Base-by-base conservation (phyloP, 2,888 invertebrate genomes). In the Dryobotodes eremita region DNA sequence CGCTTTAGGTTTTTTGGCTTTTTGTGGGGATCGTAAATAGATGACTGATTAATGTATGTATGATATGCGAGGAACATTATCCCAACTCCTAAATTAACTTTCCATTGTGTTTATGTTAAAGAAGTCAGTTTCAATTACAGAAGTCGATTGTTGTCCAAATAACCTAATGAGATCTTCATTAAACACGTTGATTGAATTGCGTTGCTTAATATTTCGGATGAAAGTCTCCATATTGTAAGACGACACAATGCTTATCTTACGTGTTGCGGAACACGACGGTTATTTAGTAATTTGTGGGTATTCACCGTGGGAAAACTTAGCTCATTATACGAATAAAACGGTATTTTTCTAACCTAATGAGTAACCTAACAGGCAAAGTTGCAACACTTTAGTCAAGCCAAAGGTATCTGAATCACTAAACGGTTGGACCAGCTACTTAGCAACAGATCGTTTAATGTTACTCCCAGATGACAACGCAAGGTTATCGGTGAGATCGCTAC, bases 401-500 rank as follows among this genome's bases (percentile, higher is more conserved):
- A 71, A 80, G 74, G 62, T 64, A 72, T 59, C 55, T 36, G 64
- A 74, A 71, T 75, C 80, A 55, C 74, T 80, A 50, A 77, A 85
- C 64, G 42, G 75, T 70, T 59, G 42, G 68, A 71, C 59, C 17
- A 81, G 23, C 68, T 77, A 65, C 82, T 81, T 85, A 85, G 78
- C 57, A 72, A 73, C 55, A 15, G 74, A 79, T 79, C 73, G 70
- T 73, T 73, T 75, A 79, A 76, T 79, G 73, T 82, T 53, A 66
- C 74, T 78, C 70, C 66, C 62, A 75, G 66, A 85, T 79, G 81
- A 85, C 75, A 71, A 68, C 73, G 82, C 82, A 84, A 87, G 85
- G 88, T 89, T 89, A 90, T 80, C 84, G 75, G 10, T 48, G 23
- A 75, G 79, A 86, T 88, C 89, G 82, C 90, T 74, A 82, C 89